These are phyloP conservation scores for Phataginus tricuspis DNA, from an alignment of 2,797 vertebrate genomes.

Conservation along the genomic window DNA sequence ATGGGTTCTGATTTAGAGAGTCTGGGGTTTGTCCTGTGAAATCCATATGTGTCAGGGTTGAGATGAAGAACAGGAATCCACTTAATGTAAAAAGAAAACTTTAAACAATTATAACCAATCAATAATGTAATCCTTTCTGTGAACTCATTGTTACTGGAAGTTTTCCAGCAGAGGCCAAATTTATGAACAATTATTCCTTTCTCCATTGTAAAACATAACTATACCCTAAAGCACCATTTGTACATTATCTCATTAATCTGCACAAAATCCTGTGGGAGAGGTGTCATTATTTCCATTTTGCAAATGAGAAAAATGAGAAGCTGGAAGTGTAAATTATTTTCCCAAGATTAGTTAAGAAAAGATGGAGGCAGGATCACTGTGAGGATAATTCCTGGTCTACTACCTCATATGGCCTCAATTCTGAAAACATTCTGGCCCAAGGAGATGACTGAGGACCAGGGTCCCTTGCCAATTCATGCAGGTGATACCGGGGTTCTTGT, in stretches of 20 bases:
- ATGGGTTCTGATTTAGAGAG: neutral
- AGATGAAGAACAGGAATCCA: slow-evolving; percentile 15
- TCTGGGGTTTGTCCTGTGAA: neutral
- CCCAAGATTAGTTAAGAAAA: slow-evolving; percentile 43
- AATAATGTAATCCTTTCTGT: slow-evolving; percentile 24
- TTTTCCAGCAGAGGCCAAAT: slow-evolving; percentile 24
- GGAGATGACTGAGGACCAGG: neutral
- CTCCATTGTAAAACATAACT: slow-evolving; percentile 27
- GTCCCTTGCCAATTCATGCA: neutral
- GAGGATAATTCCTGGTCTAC: neutral
- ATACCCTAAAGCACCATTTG: neutral
- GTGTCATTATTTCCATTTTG: slow-evolving; percentile 50
- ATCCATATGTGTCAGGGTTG: neutral
- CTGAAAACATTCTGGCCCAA: neutral
- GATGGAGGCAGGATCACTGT: neutral
- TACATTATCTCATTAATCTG: neutral
- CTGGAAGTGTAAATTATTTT: slow-evolving; percentile 20
- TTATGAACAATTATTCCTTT: slow-evolving; percentile 27
- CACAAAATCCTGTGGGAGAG: neutral
- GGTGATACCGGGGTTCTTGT: too few species aligned
- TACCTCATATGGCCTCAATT: neutral
- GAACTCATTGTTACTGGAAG: neutral
- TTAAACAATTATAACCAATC: slow-evolving; percentile 21
- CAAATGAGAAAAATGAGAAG: slow-evolving; percentile 29
- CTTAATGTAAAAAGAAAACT: slow-evolving; percentile 39